phyloP scores from a whole-genome alignment of 1,140 invertebrate genomes.

The Apocrypta bakeri region DNA sequence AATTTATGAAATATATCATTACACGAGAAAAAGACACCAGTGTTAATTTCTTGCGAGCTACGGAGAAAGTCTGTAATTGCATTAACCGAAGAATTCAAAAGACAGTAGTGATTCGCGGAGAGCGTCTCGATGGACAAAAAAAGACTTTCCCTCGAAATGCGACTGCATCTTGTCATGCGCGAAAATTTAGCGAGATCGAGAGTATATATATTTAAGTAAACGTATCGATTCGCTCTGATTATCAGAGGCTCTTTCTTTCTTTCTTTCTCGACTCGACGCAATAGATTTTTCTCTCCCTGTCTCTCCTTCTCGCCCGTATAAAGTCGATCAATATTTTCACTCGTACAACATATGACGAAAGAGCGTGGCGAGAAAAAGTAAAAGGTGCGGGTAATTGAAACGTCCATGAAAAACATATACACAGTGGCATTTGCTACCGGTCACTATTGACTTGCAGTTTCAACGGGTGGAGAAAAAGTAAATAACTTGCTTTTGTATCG shows the following conservation, averaged over 20 bases:
- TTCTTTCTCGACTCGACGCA: background rate
- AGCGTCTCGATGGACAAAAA: background rate
- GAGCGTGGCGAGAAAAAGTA: background rate
- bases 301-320: too few species aligned
- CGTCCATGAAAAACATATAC: background rate
- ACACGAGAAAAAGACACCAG: background rate
- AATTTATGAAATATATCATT: too few species aligned
- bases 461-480: too few species aligned
- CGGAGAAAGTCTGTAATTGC: background rate
- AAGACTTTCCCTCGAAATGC: background rate
- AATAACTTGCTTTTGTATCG: too few species aligned
- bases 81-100: background rate
- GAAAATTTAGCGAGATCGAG: slow-evolving; percentile 66
- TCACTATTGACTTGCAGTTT: too few species aligned
- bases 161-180: slow-evolving; percentile 3
- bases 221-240: slow-evolving; percentile 63
- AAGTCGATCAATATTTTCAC: background rate
- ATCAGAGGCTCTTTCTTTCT: slow-evolving; percentile 6
- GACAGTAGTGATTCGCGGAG: background rate
- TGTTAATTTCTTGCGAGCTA: background rate
- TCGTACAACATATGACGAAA: background rate
- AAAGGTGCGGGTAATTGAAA: background rate
- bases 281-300: background rate
- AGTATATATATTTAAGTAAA: slow-evolving; percentile 55
- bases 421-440: background rate